Percentiles rank a stretch among this genome's conserved stretches.
Evolutionary conservation across 2,888 invertebrate species (phyloP).

Genomic region (Lycaena phlaeas): DNA sequence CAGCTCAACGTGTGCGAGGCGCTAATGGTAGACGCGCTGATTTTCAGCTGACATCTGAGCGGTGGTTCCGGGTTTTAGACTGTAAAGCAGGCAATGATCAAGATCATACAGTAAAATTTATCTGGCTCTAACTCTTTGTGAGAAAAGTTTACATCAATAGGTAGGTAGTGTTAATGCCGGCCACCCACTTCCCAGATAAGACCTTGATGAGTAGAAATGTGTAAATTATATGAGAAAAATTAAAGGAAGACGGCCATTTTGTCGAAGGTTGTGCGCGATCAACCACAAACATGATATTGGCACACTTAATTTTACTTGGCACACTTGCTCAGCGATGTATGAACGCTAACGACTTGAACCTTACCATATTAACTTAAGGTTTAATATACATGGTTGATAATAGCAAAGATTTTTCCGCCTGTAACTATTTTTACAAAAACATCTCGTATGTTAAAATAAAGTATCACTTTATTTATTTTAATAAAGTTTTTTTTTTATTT

Average conservation of each 20-base stretch:
- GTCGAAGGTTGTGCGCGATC: slow-evolving; percentile 61
- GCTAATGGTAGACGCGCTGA: too few species aligned
- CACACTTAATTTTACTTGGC: slow-evolving; percentile 67
- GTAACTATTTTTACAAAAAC: neutral
- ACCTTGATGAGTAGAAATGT: slow-evolving; percentile 57
- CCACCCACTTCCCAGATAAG: slow-evolving; percentile 30
- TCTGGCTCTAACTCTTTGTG: too few species aligned
- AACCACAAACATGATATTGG: slow-evolving; percentile 64
- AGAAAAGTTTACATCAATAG: too few species aligned
- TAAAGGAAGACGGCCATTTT: slow-evolving; percentile 59
- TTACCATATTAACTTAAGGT: slow-evolving; percentile 10
- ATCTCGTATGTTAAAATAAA: slow-evolving; percentile 29
- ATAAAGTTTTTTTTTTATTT: too few species aligned
- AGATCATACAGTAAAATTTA: too few species aligned
- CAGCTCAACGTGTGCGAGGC: too few species aligned
- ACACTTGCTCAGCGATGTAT: slow-evolving; percentile 52
- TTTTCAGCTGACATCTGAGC: too few species aligned
- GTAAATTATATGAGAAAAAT: slow-evolving; percentile 55
- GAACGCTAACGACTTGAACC: slow-evolving; percentile 16
- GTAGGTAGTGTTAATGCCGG: too few species aligned
- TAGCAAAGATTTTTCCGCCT: neutral
- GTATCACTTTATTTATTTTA: too few species aligned
- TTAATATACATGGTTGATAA: slow-evolving; percentile 10
- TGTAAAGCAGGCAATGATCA: too few species aligned
- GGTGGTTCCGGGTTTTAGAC: too few species aligned